Percentiles rank a stretch among this genome's conserved stretches.
phyloP scores from a whole-genome alignment of 2,888 invertebrate species.

The Sericinus montela region DNA sequence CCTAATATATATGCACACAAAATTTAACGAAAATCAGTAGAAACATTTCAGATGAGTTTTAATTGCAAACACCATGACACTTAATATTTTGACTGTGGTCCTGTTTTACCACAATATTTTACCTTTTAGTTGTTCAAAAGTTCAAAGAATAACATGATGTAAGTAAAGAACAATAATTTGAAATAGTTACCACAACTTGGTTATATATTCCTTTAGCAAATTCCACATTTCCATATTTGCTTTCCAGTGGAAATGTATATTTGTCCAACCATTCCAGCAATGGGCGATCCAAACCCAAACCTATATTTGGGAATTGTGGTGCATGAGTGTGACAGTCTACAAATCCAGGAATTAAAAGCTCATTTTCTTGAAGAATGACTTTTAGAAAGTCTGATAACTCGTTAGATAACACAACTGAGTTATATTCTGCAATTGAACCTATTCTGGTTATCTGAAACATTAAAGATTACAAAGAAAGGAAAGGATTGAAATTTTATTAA shows the following conservation, averaged over 20 bases:
- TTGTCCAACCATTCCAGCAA: slow-evolving; percentile 90
- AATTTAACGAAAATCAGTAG: too few species aligned
- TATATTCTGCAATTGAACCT: slow-evolving; percentile 41
- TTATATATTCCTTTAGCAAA: slow-evolving; percentile 86
- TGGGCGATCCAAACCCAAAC: slow-evolving; percentile 88
- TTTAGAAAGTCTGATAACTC: slow-evolving; percentile 36
- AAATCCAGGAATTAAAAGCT: slow-evolving; percentile 92
- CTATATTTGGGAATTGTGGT: slow-evolving; percentile 92
- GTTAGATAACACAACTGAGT: slow-evolving; percentile 28
- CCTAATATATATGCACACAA: too few species aligned
- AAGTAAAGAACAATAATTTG: neutral
- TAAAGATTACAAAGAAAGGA: too few species aligned
- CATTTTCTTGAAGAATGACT: slow-evolving; percentile 46
- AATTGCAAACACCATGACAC: too few species aligned
- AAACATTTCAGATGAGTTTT: too few species aligned
- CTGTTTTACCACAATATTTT: neutral
- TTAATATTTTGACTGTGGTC: too few species aligned
- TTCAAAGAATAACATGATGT: too few species aligned
- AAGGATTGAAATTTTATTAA: too few species aligned
- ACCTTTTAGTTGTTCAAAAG: too few species aligned
- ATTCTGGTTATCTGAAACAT: slow-evolving; percentile 46
- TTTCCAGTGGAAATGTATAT: slow-evolving; percentile 93
- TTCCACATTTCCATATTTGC: slow-evolving; percentile 81
- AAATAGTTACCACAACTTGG: slow-evolving; percentile 86
- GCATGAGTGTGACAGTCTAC: slow-evolving; percentile 95